These are phyloP conservation scores for Riparia riparia DNA, from an alignment of 2,113 vertebrate species.

Conservation along the genomic window DNA sequence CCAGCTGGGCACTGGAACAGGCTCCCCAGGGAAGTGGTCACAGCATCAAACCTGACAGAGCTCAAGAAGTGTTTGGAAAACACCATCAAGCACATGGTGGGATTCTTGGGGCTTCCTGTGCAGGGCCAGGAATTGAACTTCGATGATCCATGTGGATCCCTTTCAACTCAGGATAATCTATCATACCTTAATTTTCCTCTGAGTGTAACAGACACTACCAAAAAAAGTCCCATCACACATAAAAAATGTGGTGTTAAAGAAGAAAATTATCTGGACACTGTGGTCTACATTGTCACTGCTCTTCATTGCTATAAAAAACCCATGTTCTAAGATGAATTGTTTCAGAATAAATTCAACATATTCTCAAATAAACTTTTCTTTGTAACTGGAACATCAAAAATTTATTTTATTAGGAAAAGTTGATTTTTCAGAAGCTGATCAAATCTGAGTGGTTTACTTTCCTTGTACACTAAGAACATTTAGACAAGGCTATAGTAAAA, in stretches of 20 bases:
- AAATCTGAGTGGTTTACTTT: not conserved
- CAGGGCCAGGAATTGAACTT: not conserved
- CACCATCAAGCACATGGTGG: rapidly evolving
- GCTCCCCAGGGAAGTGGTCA: not conserved
- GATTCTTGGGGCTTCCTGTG: not conserved
- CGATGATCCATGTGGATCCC: rapidly evolving
- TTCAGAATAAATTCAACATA: not conserved
- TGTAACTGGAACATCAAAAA: not conserved
- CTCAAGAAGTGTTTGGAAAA: not conserved
- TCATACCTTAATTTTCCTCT: not conserved
- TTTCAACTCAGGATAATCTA: not conserved
- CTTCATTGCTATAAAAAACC: not conserved
- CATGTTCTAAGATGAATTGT: not conserved
- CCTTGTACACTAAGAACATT: not conserved
- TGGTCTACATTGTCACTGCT: not conserved
- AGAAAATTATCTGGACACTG: not conserved
- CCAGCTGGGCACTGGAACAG: rapidly evolving
- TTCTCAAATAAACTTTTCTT: not conserved
- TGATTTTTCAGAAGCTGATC: not conserved
- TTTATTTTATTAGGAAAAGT: not conserved
- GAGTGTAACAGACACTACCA: not conserved
- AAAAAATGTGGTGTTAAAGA: not conserved
- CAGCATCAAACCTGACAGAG: not conserved
- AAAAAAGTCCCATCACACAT: not conserved
- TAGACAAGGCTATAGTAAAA: not conserved